These are phyloP conservation scores for Heterotilapia buettikoferi DNA, from an alignment of 2,113 vertebrate species.

Conservation along the genomic window DNA sequence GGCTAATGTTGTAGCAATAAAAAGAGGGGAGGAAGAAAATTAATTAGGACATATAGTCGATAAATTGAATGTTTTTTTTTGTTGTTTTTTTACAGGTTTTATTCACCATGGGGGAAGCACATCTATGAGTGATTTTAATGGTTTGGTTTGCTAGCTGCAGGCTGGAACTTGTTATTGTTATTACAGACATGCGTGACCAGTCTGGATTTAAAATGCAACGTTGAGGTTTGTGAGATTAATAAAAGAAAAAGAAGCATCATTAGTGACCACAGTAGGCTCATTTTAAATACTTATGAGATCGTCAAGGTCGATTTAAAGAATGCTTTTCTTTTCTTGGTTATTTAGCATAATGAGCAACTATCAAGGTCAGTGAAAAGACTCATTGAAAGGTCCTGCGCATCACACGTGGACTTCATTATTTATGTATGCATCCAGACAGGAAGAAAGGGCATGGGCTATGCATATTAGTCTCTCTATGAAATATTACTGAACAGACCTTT, in stretches of 20 bases:
- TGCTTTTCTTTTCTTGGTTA: neutral
- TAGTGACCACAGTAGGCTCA: neutral
- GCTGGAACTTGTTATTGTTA: neutral
- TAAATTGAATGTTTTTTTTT: neutral
- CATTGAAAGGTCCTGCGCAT: neutral
- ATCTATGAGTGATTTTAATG: neutral
- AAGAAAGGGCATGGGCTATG: conserved; percentile 40
- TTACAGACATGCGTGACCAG: neutral
- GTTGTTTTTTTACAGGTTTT: neutral
- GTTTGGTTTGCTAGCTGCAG: neutral
- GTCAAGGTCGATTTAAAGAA: neutral
- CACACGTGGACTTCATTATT: conserved; percentile 51
- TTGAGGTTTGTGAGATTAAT: neutral
- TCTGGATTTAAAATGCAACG: neutral
- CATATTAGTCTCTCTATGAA: conserved; percentile 61
- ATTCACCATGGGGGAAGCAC: neutral
- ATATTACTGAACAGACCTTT: conserved; percentile 60
- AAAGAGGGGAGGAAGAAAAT: neutral
- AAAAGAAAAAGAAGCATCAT: neutral
- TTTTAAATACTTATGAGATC: neutral
- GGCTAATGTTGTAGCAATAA: conserved; percentile 3
- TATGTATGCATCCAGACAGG: conserved; percentile 46
- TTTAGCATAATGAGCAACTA: neutral
- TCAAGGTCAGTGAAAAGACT: conserved; percentile 11
- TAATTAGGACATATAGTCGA: neutral